Base-by-base conservation (phyloP, 2,113 vertebrate genomes). In the Macrotus californicus region DNA sequence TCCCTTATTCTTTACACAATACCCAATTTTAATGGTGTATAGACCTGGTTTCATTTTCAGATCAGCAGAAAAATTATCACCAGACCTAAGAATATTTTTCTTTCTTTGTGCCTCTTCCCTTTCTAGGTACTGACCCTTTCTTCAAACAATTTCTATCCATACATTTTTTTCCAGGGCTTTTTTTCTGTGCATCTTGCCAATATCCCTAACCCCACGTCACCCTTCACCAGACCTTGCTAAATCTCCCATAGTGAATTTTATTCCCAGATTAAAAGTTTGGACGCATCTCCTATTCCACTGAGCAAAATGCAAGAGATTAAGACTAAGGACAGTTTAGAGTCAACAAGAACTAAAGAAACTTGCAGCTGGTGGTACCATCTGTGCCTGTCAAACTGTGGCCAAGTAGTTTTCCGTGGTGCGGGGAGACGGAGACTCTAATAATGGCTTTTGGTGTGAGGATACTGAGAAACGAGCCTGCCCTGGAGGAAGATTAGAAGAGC, bases 271-370 rank as follows among this genome's bases (percentile, higher is more conserved):
- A 91, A 36, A 94, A 72, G 29, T 88, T 84, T 61, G 67, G 50
- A 84, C 21, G 36, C 13, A 69, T 96, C 31, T 75, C 91, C 13
- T 13, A 12, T 54, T 85, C 85, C 56, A n/a, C 36, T 67, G 92
- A 86, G 69, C 64, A 95, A 95, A 97, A 84, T 91, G 36, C 88
- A 82, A 92, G 90, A 93, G 96, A 95, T 96, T 93, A 94, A 97
- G 91, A 93, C 7, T 89, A 41, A 95, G 88, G 83, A 15, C 91
- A 97, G 50, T 82, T 95, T 50, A 95, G 89, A 96, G 91, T 96
- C 92, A 95, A 91, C 52, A 96, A 93, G 96, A 97, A 81, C 29
- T 75, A 12, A 96, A 86, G 81, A 94, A 86, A 48, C 91, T 95
- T 96, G 89, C 95, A 97, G 84, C 93, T 85, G 87, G 56, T 87